Percentiles rank a stretch among this genome's conserved stretches.
Conservation (phyloP, 2,113 vertebrate species). For the Lynx canadensis region DNA sequence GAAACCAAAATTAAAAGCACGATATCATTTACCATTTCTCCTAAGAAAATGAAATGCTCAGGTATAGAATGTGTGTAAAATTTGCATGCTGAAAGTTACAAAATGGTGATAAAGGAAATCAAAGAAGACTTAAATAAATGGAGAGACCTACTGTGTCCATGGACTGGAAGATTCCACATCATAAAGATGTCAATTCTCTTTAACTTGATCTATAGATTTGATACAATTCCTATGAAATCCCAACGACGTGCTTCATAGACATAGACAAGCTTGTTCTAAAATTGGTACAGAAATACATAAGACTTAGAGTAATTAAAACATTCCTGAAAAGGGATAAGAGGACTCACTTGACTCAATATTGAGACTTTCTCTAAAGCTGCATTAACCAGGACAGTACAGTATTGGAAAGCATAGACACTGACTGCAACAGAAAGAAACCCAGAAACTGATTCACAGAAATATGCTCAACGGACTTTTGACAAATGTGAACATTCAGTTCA, state of each 20-base stretch:
- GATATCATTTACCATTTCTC: background rate
- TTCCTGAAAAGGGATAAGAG: background rate
- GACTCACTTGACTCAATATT: background rate
- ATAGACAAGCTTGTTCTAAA: background rate
- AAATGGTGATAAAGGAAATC: background rate
- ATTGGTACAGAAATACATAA: background rate
- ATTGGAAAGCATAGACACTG: background rate
- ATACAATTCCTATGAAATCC: background rate
- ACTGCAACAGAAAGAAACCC: background rate
- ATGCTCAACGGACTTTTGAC: background rate
- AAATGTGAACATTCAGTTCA: background rate
- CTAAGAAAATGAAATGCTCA: constrained; percentile 22
- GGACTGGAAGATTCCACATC: background rate
- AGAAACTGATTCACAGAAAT: background rate
- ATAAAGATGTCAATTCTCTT: background rate
- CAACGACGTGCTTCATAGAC: background rate
- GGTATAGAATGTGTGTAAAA: background rate
- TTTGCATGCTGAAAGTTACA: background rate
- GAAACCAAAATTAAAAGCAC: background rate
- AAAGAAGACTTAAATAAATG: background rate
- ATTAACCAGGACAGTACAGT: background rate
- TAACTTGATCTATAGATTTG: background rate
- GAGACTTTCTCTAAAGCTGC: background rate
- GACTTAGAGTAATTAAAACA: background rate
- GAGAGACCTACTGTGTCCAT: background rate